Conservation (phyloP, 2,888 invertebrate species). For the Mythimna albipuncta region DNA sequence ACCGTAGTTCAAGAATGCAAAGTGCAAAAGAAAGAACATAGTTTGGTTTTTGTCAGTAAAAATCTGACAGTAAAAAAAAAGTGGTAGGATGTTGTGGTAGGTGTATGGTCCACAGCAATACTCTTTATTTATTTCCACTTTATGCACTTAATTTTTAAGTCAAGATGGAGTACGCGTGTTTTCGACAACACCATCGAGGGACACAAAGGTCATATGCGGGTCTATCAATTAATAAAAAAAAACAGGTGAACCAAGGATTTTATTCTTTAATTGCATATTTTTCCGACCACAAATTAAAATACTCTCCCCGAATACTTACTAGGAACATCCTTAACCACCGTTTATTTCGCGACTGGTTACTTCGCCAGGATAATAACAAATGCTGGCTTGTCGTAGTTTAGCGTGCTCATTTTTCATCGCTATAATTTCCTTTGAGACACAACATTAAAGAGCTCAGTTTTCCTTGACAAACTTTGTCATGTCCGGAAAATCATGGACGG, state of each 20-base stretch:
- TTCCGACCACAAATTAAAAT: background rate
- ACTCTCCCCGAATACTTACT: background rate
- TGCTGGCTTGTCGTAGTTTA: conserved; percentile 9
- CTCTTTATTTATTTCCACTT: no score
- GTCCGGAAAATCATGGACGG: conserved; percentile 1
- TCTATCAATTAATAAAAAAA: no score
- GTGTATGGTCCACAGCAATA: no score
- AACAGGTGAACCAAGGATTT: background rate
- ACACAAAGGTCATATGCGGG: no score
- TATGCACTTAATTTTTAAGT: no score
- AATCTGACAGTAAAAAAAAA: no score
- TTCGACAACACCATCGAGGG: no score
- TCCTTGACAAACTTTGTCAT: conserved; percentile 3
- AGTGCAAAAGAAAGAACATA: no score
- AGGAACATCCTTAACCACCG: conserved; percentile 25
- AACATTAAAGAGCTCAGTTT: conserved; percentile 8
- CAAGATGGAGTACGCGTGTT: no score
- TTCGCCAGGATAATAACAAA: conserved; percentile 39
- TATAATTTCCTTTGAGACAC: conserved; percentile 19
- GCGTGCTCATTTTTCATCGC: conserved; percentile 34
- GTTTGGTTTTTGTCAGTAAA: no score
- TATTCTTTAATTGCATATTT: background rate
- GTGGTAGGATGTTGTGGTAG: no score
- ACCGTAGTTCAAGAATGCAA: no score
- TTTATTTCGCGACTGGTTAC: conserved; percentile 17